Evolutionary conservation across 2,113 vertebrate genomes (phyloP).

Genomic region (Tinamus guttatus): DNA sequence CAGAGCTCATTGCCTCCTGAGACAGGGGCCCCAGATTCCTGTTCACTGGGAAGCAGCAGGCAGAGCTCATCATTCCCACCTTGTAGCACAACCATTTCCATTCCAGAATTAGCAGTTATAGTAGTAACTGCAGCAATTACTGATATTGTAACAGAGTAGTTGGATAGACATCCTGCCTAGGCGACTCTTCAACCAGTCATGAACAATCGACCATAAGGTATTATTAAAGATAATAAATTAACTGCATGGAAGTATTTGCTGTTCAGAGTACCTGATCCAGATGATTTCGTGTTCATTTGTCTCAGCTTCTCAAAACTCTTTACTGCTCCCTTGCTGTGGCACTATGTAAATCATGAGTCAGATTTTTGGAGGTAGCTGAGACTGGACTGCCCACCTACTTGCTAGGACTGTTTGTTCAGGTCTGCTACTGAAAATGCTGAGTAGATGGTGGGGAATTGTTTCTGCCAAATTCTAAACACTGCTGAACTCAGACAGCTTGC

Average conservation of each 20-base stretch:
- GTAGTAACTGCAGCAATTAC: conserved; percentile 27
- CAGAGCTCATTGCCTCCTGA: not conserved
- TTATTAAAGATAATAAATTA: not conserved
- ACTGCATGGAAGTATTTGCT: not conserved
- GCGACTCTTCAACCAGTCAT: conserved; percentile 6
- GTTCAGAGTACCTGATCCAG: not conserved
- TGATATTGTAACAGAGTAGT: not conserved
- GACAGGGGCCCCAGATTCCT: not conserved
- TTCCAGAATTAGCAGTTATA: conserved; percentile 31
- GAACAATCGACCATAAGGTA: not conserved
- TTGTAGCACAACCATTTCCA: conserved; percentile 1
- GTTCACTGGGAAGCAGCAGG: not conserved
- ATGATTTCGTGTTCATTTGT: not conserved
- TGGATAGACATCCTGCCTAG: conserved; percentile 15
- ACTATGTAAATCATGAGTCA: not conserved
- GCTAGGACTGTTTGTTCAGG: not conserved
- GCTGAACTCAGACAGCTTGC: not conserved
- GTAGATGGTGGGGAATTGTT: not conserved
- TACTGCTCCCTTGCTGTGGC: not conserved
- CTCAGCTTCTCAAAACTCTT: not conserved
- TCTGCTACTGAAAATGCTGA: not conserved
- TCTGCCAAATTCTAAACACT: not conserved
- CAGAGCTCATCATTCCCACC: not conserved
- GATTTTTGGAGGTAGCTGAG: not conserved
- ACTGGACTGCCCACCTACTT: not conserved